These are phyloP conservation scores for Capreolus pygargus DNA, from an alignment of 2,113 vertebrate species.

Conservation along the genomic window DNA sequence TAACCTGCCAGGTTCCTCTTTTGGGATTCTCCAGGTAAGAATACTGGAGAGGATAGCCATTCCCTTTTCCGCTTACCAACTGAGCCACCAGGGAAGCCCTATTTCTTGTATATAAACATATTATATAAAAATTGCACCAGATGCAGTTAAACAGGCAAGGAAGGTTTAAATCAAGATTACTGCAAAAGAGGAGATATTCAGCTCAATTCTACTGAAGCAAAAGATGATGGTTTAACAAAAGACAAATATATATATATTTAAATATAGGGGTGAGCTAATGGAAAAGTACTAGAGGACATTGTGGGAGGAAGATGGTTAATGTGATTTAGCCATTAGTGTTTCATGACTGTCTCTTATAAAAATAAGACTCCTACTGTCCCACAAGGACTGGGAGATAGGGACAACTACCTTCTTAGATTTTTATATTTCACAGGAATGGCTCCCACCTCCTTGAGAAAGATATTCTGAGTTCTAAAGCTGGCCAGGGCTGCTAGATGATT, in stretches of 20 bases:
- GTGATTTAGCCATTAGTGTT: background rate
- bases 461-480: background rate
- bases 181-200: background rate
- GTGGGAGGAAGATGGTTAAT: background rate
- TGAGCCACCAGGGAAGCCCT: background rate
- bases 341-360: background rate
- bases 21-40: background rate
- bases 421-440: background rate
- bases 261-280: background rate
- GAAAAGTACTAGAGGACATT: background rate
- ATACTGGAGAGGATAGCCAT: background rate
- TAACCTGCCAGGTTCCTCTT: background rate
- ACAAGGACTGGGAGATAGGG: background rate
- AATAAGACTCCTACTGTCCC: accelerated
- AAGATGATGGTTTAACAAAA: background rate
- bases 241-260: background rate
- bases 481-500: background rate
- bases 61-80: background rate
- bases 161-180: background rate
- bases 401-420: background rate
- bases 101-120: background rate
- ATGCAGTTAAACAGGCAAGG: background rate
- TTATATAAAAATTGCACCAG: background rate
- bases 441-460: background rate
- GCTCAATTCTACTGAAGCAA: background rate